These are phyloP conservation scores for Sinocyclocheilus anshuiensis DNA, from an alignment of 2,113 vertebrate genomes.

Conservation along the genomic window DNA sequence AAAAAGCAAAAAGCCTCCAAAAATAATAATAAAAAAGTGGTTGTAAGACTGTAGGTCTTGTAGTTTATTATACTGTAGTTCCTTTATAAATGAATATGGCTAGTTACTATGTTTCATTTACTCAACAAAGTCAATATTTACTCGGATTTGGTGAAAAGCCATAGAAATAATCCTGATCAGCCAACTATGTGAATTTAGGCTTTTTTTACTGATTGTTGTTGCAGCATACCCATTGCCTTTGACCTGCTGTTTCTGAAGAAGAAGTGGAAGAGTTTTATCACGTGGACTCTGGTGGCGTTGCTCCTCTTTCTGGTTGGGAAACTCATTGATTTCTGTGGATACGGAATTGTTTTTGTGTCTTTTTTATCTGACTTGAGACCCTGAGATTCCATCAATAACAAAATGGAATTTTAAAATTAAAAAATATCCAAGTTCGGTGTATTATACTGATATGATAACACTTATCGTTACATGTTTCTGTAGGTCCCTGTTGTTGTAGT, in stretches of 20 bases:
- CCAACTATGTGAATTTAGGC: background rate
- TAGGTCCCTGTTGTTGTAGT: constrained; percentile 89
- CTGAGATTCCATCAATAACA: background rate
- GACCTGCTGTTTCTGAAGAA: constrained; percentile 87
- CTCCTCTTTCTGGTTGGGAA: constrained; percentile 88
- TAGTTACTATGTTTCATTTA: background rate
- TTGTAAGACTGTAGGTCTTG: background rate
- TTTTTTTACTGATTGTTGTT: background rate
- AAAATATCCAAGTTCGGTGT: background rate
- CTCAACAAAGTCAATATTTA: background rate
- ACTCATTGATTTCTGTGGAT: background rate
- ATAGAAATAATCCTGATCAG: background rate
- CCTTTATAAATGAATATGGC: background rate
- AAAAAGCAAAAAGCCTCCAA: background rate
- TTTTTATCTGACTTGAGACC: background rate
- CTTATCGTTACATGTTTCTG: constrained; percentile 23
- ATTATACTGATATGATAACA: background rate
- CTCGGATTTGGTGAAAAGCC: background rate
- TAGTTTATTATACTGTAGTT: background rate
- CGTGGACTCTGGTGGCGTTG: constrained; percentile 84
- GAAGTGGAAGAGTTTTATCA: constrained; percentile 88
- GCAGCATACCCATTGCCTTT: constrained; percentile 90
- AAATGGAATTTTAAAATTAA: background rate
- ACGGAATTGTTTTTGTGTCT: background rate
- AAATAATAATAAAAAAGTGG: background rate